Evolutionary conservation across 2,113 vertebrate genomes (phyloP).

Genomic region (Megaptera novaeangliae): DNA sequence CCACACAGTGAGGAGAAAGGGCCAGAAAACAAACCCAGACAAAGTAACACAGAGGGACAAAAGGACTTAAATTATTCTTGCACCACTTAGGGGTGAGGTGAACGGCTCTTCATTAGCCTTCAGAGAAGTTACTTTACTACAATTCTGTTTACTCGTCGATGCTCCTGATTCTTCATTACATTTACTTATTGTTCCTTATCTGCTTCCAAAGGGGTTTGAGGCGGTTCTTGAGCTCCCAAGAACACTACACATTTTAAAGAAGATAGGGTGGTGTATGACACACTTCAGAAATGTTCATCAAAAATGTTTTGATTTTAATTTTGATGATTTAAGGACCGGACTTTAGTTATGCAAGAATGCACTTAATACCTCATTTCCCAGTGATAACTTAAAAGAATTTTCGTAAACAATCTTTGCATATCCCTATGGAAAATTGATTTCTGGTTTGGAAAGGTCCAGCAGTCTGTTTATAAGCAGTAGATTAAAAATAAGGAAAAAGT

Average conservation of each 20-base stretch:
- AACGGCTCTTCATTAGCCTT: background rate
- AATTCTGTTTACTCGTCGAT: accelerated
- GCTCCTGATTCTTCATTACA: accelerated
- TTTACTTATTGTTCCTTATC: accelerated
- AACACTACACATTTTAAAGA: too few relatives aligned
- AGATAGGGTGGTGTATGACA: background rate
- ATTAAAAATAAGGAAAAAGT: background rate
- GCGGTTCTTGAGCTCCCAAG: background rate
- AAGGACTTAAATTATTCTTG: too few relatives aligned
- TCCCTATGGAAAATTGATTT: background rate
- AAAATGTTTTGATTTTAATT: background rate
- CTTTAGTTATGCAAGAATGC: background rate
- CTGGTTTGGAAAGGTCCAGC: background rate
- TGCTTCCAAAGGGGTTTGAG: accelerated
- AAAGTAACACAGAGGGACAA: accelerated
- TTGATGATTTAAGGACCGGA: background rate
- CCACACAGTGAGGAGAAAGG: background rate
- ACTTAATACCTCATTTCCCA: background rate
- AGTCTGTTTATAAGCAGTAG: background rate
- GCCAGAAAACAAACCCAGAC: background rate
- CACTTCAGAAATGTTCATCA: too few relatives aligned
- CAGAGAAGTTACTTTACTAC: accelerated
- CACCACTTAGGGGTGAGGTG: accelerated
- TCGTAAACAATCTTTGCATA: background rate
- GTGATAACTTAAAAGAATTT: background rate